Conservation (phyloP, 1,140 invertebrate species). For the Chironomus tepperi region DNA sequence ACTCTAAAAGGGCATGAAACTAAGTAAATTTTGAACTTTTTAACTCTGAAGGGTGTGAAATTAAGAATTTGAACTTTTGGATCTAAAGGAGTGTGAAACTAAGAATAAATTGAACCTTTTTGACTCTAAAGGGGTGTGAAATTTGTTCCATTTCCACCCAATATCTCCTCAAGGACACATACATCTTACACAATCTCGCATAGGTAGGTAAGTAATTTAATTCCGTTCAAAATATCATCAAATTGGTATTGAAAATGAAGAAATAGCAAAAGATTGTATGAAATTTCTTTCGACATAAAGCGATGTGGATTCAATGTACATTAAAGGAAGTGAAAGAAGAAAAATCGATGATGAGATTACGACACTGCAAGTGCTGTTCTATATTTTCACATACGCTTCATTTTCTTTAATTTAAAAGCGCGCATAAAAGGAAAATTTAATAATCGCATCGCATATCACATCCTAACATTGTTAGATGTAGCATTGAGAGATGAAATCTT, state of each 20-base stretch:
- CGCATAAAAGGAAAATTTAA: constrained; percentile 13
- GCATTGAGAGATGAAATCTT: background rate
- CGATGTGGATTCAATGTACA: background rate
- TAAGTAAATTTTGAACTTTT: too few species aligned
- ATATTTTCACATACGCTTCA: background rate
- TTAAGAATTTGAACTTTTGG: too few species aligned
- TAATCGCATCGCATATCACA: background rate
- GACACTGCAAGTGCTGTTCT: background rate
- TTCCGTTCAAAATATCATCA: background rate
- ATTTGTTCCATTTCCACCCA: too few species aligned
- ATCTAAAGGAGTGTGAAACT: too few species aligned
- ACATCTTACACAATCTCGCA: too few species aligned
- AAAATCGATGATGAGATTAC: constrained; percentile 11
- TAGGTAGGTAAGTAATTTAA: constrained; percentile 4
- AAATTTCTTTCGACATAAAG: background rate
- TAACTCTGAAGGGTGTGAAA: too few species aligned
- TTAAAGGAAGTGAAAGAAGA: background rate
- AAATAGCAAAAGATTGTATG: constrained; percentile 11
- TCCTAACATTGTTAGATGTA: constrained; percentile 4
- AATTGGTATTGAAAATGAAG: background rate
- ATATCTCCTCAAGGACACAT: too few species aligned
- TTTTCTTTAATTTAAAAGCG: constrained; percentile 3
- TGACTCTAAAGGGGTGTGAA: too few species aligned
- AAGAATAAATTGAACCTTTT: too few species aligned
- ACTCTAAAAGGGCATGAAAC: too few species aligned